Evolutionary conservation across 2,797 vertebrate genomes (phyloP).

Genomic region (Myioborus miniatus): DNA sequence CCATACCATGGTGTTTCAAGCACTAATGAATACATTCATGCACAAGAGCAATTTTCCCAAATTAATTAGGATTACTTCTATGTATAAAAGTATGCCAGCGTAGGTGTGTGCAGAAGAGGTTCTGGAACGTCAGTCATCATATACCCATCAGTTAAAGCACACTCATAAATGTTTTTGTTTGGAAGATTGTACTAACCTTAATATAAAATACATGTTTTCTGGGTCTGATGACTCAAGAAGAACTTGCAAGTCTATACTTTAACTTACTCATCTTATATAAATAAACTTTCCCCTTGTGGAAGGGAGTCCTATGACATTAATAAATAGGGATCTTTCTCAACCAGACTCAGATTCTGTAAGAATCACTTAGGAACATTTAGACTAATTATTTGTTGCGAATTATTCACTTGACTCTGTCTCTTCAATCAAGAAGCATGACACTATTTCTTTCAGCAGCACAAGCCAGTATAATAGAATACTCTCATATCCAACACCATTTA

Average conservation of each 20-base stretch:
- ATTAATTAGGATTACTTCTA: conserved; percentile 63
- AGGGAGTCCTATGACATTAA: conserved; percentile 41
- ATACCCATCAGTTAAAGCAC: conserved; percentile 51
- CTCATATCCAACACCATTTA: conserved; percentile 54
- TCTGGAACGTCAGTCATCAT: conserved; percentile 60
- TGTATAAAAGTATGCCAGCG: conserved; percentile 37
- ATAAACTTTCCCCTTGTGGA: conserved; percentile 64
- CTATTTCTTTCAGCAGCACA: conserved; percentile 56
- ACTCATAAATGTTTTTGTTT: conserved; percentile 41
- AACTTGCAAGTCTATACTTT: conserved; percentile 54
- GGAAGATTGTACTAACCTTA: conserved; percentile 44
- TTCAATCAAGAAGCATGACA: background rate
- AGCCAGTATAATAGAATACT: background rate
- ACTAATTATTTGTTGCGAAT: conserved; percentile 65
- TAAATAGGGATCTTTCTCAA: conserved; percentile 59
- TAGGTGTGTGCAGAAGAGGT: conserved; percentile 46
- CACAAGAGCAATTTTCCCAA: conserved; percentile 53
- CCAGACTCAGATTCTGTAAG: conserved; percentile 47
- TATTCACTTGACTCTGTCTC: conserved; percentile 35
- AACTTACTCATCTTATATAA: conserved; percentile 57
- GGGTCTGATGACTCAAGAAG: conserved; percentile 59
- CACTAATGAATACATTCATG: conserved; percentile 15
- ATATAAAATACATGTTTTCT: conserved; percentile 62
- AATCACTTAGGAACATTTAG: conserved; percentile 56
- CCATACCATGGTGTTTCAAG: background rate